Base-by-base conservation (phyloP, 2,797 vertebrate species). In the Myotis pilosus region DNA sequence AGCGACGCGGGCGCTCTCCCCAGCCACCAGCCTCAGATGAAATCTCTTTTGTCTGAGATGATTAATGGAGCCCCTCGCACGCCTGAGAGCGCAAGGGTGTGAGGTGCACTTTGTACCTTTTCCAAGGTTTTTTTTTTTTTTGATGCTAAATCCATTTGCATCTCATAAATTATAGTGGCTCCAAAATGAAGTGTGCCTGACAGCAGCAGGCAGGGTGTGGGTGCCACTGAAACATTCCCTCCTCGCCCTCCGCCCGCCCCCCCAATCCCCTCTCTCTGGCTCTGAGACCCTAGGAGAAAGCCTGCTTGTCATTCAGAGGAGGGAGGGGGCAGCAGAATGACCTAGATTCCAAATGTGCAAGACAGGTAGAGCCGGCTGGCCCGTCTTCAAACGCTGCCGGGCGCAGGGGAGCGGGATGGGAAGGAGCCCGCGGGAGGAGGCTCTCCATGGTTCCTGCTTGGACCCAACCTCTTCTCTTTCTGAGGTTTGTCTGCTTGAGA, bases 21-120 rank as follows among this genome's bases (percentile, higher is more conserved):
- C 97, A 97, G 95, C 91, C 97, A 97, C 98, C 90, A 96, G 97
- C 98, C 97, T 96, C 95, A 98, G 99, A 98, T 99, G 99, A 98
- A 98, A 98, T 98, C 98, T 98, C 98, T 98, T 98, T 96, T 98
- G 98, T 99, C 97, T 98, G 97, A 51, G 97, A 98, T 99, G 99
- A 99, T 99, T 99, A 99, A 99, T 99, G 98, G 92, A 97, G 95
- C 97, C 92, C 75, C 96, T 92, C 98, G 96, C 97, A 98, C 97
- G 97, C 98, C 98, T 98, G 98, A 98, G 98, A 98, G 98, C 91
- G 93, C 36, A 91, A 96, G 96, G 94, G 95, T 97, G 96, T 97
- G 95, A 98, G 98, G 98, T 98, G 98, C 98, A 98, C 99, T 99
- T 98, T 98, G 98, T 98, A 98, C 98, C 97, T 98, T 98, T 98